Percentiles rank a stretch among this genome's conserved stretches.
Conservation (phyloP, 2,888 invertebrate genomes). For the Lasioglossum vierecki region DNA sequence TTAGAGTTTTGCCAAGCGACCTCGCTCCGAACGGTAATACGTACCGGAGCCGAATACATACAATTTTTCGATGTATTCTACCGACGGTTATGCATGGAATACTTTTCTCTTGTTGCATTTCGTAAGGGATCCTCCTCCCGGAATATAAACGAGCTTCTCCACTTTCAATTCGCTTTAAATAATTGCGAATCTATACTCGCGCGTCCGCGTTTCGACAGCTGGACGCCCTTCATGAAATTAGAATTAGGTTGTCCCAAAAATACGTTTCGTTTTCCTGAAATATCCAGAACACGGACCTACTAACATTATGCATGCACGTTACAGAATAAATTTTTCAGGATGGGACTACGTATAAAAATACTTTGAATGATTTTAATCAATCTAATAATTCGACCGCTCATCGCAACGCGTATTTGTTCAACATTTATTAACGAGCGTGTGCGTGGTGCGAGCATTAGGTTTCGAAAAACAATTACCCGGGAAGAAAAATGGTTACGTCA, state of each 20-base stretch:
- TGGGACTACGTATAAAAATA: no score
- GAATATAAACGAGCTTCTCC: conserved; percentile 37
- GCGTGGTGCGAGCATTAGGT: background rate
- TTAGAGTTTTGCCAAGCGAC: conserved; percentile 49
- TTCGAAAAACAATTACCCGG: background rate
- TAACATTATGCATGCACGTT: background rate
- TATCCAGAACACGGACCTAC: background rate
- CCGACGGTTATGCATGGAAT: conserved; percentile 35
- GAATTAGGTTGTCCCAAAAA: background rate
- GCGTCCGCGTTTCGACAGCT: background rate
- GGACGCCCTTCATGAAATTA: background rate
- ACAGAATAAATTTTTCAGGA: background rate
- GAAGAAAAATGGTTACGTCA: background rate
- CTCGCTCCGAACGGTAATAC: conserved; percentile 8
- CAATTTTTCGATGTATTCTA: conserved; percentile 41
- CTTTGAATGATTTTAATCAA: background rate
- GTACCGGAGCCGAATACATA: conserved; percentile 23
- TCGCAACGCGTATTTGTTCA: background rate
- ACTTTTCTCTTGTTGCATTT: conserved; percentile 24
- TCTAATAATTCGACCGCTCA: background rate
- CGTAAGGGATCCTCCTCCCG: conserved; percentile 19
- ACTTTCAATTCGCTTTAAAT: background rate
- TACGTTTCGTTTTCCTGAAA: background rate
- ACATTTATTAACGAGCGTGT: background rate
- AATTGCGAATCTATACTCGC: background rate